A percentile compares a stretch with the other conserved stretches of the same genome.
These are phyloP conservation scores for Acrossocheilus wenchowensis DNA, from an alignment of 2,797 vertebrate genomes.

Conservation along the genomic window DNA sequence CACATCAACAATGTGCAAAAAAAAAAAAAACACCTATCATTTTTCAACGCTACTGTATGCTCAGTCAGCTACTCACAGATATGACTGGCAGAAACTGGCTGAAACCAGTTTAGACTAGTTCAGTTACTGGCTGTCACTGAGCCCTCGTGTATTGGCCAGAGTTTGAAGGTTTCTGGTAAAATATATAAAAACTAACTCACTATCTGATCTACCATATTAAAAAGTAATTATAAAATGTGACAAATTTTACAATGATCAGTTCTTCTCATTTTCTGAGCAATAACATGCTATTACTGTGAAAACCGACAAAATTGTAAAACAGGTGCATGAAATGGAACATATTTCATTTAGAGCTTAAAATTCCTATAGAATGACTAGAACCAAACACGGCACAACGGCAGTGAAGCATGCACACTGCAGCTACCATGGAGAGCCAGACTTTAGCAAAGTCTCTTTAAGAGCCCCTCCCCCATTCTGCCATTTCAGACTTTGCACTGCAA, in stretches of 20 bases:
- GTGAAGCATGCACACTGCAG: conserved; percentile 22
- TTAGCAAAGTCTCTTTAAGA: conserved; percentile 18
- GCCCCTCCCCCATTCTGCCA: conserved; percentile 25
- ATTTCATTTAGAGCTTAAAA: background rate
- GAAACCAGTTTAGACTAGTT: conserved; percentile 17
- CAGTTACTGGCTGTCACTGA: background rate
- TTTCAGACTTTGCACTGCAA: conserved; percentile 66
- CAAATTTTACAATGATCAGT: background rate
- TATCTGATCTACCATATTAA: background rate
- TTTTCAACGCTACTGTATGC: background rate
- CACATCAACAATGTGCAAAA: background rate
- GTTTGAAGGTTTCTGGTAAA: background rate
- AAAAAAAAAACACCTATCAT: background rate
- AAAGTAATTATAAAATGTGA: background rate
- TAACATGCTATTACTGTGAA: background rate
- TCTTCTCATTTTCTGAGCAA: background rate
- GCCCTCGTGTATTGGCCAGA: background rate
- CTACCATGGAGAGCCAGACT: conserved; percentile 23
- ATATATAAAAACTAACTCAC: background rate
- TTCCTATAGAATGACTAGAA: background rate
- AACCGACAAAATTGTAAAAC: background rate
- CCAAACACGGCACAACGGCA: background rate
- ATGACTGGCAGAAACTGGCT: conserved; percentile 9
- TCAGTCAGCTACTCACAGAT: background rate
- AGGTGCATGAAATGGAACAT: background rate